Conservation (phyloP, 2,888 invertebrate genomes). For the Drosophila peninsularis region DNA sequence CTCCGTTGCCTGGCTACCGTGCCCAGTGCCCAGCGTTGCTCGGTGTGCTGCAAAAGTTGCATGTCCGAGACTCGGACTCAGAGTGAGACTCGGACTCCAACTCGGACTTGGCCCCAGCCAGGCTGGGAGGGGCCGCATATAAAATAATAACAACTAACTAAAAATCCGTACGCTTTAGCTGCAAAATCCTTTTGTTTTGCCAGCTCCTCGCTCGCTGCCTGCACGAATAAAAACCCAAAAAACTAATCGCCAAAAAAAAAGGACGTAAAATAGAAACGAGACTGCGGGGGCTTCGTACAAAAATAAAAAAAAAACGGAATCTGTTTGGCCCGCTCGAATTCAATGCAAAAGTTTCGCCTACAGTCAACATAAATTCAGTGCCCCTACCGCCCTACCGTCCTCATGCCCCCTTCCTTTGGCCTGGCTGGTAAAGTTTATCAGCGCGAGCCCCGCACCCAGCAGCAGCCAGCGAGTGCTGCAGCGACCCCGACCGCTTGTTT, state of each 20-base stretch:
- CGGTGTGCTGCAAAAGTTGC: slow-evolving; percentile 72
- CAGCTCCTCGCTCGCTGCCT: slow-evolving; percentile 13
- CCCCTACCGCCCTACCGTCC: slow-evolving; percentile 16
- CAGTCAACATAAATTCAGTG: slow-evolving; percentile 75
- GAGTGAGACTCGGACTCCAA: slow-evolving; percentile 30
- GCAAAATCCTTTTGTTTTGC: slow-evolving; percentile 79
- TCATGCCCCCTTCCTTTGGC: slow-evolving; percentile 35
- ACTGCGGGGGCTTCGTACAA: not conserved
- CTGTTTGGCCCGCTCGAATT: slow-evolving; percentile 80
- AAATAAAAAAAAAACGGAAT: slow-evolving; percentile 45
- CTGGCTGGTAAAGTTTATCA: slow-evolving; percentile 72
- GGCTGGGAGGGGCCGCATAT: slow-evolving; percentile 62
- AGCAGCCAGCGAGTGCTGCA: slow-evolving; percentile 14
- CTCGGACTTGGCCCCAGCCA: slow-evolving; percentile 28
- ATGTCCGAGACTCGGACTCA: slow-evolving; percentile 50
- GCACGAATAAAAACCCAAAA: slow-evolving; percentile 35
- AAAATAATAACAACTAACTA: slow-evolving; percentile 80
- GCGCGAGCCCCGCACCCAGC: slow-evolving; percentile 29
- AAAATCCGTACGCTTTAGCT: slow-evolving; percentile 80
- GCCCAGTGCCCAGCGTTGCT: slow-evolving; percentile 4
- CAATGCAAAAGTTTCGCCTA: slow-evolving; percentile 77
- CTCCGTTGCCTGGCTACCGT: slow-evolving; percentile 64
- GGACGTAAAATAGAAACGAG: slow-evolving; percentile 4
- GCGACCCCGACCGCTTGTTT: slow-evolving; percentile 65
- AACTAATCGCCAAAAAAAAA: slow-evolving; percentile 57